Percentiles rank a stretch among this genome's conserved stretches.
phyloP scores from a whole-genome alignment of 2,888 invertebrate genomes.

The Schrankia costaestrigalis region DNA sequence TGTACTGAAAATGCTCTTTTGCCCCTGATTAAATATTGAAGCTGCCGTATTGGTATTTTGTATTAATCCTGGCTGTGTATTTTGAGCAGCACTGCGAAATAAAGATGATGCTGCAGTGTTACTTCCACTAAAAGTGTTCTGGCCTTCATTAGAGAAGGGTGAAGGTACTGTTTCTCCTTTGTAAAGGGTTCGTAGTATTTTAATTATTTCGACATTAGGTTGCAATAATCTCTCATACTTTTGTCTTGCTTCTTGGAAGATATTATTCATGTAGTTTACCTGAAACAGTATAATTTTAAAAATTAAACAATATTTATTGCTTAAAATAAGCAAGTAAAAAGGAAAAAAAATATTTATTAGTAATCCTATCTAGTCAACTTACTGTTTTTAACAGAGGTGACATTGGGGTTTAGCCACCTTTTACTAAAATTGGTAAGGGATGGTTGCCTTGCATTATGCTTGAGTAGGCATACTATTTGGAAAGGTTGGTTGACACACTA shows the following conservation, averaged over 20 bases:
- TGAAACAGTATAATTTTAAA: conserved; percentile 28
- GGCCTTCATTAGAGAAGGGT: conserved; percentile 38
- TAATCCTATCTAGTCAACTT: too few species aligned
- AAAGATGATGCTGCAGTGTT: conserved; percentile 48
- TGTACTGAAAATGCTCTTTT: conserved; percentile 18
- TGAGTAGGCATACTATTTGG: too few species aligned
- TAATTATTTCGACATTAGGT: conserved; percentile 42
- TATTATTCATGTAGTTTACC: conserved; percentile 52
- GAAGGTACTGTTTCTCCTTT: conserved; percentile 50
- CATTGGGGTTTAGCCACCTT: too few species aligned
- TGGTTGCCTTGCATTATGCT: too few species aligned
- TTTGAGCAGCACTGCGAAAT: conserved; percentile 55
- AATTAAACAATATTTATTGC: too few species aligned
- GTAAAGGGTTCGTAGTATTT: conserved; percentile 50
- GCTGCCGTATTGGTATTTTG: conserved; percentile 20
- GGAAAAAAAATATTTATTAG: too few species aligned
- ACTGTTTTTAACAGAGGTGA: too few species aligned
- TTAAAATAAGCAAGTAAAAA: too few species aligned
- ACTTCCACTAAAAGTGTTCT: conserved; percentile 14
- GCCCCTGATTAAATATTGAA: conserved; percentile 35
- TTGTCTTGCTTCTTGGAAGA: conserved; percentile 45
- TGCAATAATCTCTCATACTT: conserved; percentile 55
- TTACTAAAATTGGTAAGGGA: too few species aligned
- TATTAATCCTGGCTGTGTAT: conserved; percentile 17
- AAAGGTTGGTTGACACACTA: too few species aligned